Evolutionary conservation across 2,888 invertebrate species (phyloP).

Genomic region (Drosophila neotestacea): DNA sequence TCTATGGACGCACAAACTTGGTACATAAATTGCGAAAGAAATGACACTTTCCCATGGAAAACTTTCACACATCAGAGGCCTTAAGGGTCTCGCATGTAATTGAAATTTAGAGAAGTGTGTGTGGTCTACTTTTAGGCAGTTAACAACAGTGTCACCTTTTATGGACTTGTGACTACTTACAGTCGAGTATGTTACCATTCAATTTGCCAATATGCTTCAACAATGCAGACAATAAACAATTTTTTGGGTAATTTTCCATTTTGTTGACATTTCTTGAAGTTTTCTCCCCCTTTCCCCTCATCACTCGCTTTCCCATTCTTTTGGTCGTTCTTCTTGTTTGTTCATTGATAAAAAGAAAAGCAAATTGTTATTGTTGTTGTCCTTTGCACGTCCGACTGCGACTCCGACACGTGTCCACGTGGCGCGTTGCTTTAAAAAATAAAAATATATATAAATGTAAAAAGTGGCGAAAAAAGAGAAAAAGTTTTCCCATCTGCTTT

Average conservation of each 20-base stretch:
- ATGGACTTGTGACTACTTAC: constrained; percentile 1
- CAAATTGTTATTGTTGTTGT: constrained; percentile 41
- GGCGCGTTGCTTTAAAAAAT: constrained; percentile 11
- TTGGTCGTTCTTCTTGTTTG: not conserved
- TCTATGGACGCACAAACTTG: not conserved
- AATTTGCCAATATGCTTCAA: constrained; percentile 24
- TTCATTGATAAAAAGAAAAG: constrained; percentile 43
- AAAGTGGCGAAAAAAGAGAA: constrained; percentile 13
- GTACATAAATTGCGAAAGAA: constrained; percentile 3
- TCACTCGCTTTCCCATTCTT: not conserved
- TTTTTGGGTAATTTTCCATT: constrained; percentile 36
- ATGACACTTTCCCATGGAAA: not conserved
- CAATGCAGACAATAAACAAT: constrained; percentile 14
- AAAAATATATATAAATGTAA: not conserved
- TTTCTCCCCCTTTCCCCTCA: not conserved
- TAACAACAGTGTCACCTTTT: constrained; percentile 8
- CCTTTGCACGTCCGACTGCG: constrained; percentile 36
- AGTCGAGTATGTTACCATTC: constrained; percentile 17
- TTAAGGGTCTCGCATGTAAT: constrained; percentile 9
- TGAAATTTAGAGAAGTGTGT: constrained; percentile 12
- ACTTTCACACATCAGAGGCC: not conserved
- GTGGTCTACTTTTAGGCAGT: constrained; percentile 20
- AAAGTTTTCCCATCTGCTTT: constrained; percentile 33
- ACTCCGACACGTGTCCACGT: constrained; percentile 49
- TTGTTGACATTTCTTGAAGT: constrained; percentile 41